Conservation (phyloP, 2,888 invertebrate genomes). For the Linnaemya vulpina region DNA sequence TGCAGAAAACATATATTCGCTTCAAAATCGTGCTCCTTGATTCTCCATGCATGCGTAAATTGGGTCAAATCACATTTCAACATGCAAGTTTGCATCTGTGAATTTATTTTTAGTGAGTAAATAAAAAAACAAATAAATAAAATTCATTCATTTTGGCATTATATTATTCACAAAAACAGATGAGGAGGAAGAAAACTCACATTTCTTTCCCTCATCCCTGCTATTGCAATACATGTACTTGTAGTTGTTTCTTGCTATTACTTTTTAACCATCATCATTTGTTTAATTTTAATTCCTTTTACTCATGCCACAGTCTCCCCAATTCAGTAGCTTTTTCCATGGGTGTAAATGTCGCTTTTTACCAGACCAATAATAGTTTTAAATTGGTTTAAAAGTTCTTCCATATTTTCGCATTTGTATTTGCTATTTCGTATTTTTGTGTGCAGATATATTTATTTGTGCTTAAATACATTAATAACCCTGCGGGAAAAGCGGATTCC, state of each 20-base stretch:
- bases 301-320: neutral
- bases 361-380: conserved; percentile 64
- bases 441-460: too few species aligned
- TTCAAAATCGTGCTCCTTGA: conserved; percentile 9
- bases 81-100: neutral
- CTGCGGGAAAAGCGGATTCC: too few species aligned
- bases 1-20: conserved; percentile 3
- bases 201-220: neutral
- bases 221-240: conserved; percentile 6
- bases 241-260: conserved; percentile 23
- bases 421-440: conserved; percentile 35
- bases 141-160: conserved; percentile 50
- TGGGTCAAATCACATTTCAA: conserved; percentile 58
- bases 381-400: conserved; percentile 65
- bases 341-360: conserved; percentile 44
- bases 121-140: conserved; percentile 15
- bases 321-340: conserved; percentile 22
- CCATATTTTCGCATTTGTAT: conserved; percentile 8
- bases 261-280: conserved; percentile 23
- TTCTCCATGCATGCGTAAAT: conserved; percentile 48
- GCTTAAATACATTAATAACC: too few species aligned
- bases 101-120: neutral
- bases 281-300: conserved; percentile 9
- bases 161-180: conserved; percentile 19
- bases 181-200: conserved; percentile 2